phyloP scores from a whole-genome alignment of 2,113 vertebrate genomes.

The Mormyrus lacerda region DNA sequence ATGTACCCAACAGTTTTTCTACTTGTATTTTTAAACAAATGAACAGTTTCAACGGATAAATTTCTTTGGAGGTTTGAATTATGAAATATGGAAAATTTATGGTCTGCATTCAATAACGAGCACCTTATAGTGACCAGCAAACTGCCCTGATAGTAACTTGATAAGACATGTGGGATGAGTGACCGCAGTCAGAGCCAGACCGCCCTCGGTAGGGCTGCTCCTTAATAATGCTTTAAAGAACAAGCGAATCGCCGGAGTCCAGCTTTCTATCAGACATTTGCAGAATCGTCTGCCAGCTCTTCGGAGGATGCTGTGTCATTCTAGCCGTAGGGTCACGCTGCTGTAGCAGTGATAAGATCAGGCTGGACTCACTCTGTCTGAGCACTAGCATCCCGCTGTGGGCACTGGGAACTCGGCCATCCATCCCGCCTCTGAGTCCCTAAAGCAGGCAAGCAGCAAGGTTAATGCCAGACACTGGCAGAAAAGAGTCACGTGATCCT shows the following conservation, averaged over 20 bases:
- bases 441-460: constrained; percentile 9
- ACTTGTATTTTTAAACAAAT: neutral
- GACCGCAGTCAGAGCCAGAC: neutral
- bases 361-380: constrained; percentile 60
- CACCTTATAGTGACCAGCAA: neutral
- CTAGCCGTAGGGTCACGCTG: neutral
- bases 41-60: neutral
- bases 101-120: neutral
- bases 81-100: neutral
- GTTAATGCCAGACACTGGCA: neutral
- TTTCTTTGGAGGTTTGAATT: neutral
- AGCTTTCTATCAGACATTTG: too few relatives aligned
- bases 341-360: neutral
- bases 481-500: neutral
- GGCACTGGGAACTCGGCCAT: constrained; percentile 26
- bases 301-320: neutral
- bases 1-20: neutral
- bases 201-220: neutral
- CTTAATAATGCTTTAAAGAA: neutral
- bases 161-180: neutral
- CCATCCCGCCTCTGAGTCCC: constrained; percentile 29
- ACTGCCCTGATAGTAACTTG: neutral
- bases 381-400: constrained; percentile 31
- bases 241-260: too few relatives aligned
- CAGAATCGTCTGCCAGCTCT: neutral